Evolutionary conservation across 2,113 vertebrate species (phyloP), one percentile per base, ranked within the genome.

Genomic region (Elephas maximus): DNA sequence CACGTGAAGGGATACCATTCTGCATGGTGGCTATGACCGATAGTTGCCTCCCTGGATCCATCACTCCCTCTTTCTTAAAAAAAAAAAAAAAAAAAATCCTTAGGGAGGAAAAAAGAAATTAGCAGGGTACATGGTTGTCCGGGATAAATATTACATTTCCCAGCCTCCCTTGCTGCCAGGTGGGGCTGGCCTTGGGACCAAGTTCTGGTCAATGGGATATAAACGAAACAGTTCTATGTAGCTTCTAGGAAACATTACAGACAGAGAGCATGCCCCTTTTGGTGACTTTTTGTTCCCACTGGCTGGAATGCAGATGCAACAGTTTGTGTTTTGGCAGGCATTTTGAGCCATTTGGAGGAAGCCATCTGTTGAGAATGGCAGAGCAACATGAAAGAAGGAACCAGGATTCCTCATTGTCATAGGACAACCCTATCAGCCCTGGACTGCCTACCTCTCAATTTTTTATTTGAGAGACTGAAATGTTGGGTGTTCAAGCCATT

Each of bases 161-260:
- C 60, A 76, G 9, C 9, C 5, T 93, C 48, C 53, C 57, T 89
- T 89, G 73, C 65, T 73, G 17, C 23, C 23, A 93, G 88, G 76
- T 20, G 45, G 79, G 73, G 74, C 91, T 44, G 60, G 79, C 91
- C 44, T 88, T 62, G 77, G 88, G 84, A 90, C 9, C 62, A 85
- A 91, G 37, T 85, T 69, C 84, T 76, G 11, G 41, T 3, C 63
- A 79, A 48, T n/a, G 71, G 15, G 24, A 67, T 62, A 33, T 8
- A 33, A 78, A 76, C n/a, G 93, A 30, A 79, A 33, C 23, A 57
- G 21, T 69, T 69, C 4, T 2, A 6, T 6, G 12, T 33, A 76
- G 71, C 41, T 78, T 78, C 48, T 53, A 17, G 77, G 48, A 79
- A 53, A 4, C 74, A 44, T 24, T 37, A 37, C 10, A 51, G 37